Conservation (phyloP, 2,888 invertebrate genomes). For the Cryptops parisi region DNA sequence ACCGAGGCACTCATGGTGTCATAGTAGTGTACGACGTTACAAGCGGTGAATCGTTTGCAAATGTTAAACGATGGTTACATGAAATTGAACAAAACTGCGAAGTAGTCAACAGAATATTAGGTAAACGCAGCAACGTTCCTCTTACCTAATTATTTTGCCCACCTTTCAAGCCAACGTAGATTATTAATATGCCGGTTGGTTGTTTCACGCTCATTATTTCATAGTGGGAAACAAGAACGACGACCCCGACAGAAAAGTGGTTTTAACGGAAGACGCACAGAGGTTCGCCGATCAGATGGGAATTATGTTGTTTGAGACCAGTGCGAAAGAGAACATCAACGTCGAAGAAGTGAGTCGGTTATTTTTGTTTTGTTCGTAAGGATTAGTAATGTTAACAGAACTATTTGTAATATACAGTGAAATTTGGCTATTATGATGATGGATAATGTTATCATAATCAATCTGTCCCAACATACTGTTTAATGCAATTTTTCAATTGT, state of each 20-base stretch:
- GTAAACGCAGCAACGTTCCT: too few relatives aligned
- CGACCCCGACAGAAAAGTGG: slow-evolving; percentile 86
- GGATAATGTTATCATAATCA: too few relatives aligned
- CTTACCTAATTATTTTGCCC: too few relatives aligned
- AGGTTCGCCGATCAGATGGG: slow-evolving; percentile 95
- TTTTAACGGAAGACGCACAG: slow-evolving; percentile 91
- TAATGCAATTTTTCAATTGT: neutral
- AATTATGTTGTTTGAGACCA: slow-evolving; percentile 93
- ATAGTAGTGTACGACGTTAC: slow-evolving; percentile 99
- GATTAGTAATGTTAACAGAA: too few relatives aligned
- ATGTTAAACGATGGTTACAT: slow-evolving; percentile 97
- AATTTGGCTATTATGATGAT: too few relatives aligned
- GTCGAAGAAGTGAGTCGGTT: slow-evolving; percentile 79
- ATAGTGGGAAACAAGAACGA: slow-evolving; percentile 94
- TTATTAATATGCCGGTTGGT: neutral
- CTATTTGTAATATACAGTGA: too few relatives aligned
- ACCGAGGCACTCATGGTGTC: slow-evolving; percentile 97
- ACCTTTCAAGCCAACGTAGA: neutral
- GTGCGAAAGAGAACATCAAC: slow-evolving; percentile 97
- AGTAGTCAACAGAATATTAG: slow-evolving; percentile 93
- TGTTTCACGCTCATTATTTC: slow-evolving; percentile 5
- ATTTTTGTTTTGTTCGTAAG: too few relatives aligned
- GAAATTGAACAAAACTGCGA: slow-evolving; percentile 99
- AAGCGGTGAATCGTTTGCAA: slow-evolving; percentile 96
- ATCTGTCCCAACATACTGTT: too few relatives aligned